These are phyloP conservation scores for Itoplectis maculator DNA, from an alignment of 2,888 invertebrate species.

Conservation along the genomic window DNA sequence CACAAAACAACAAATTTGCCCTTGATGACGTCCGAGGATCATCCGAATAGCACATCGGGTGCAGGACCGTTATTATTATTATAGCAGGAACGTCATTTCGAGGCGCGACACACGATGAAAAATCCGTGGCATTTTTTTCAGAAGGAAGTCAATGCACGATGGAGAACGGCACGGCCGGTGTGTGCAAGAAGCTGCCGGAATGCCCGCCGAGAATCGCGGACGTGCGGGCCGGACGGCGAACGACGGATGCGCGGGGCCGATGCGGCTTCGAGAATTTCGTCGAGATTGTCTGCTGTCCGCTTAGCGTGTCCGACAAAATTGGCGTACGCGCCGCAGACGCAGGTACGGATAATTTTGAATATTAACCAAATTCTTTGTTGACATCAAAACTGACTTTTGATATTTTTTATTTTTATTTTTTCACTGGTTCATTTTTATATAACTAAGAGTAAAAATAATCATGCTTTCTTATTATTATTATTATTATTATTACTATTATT, in stretches of 20 bases:
- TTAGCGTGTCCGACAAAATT: slow-evolving; percentile 68
- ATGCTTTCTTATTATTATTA: not conserved
- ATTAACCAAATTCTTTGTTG: slow-evolving; percentile 1
- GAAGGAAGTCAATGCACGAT: slow-evolving; percentile 70
- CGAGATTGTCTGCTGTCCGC: slow-evolving; percentile 86
- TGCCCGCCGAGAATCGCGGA: slow-evolving; percentile 75
- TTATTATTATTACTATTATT: not conserved
- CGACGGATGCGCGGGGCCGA: slow-evolving; percentile 73
- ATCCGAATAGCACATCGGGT: too few species aligned
- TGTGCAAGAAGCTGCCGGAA: slow-evolving; percentile 75
- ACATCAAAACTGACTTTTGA: not conserved
- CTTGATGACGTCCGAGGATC: too few species aligned
- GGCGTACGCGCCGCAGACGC: slow-evolving; percentile 75
- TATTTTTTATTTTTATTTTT: not conserved
- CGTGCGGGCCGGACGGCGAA: slow-evolving; percentile 69
- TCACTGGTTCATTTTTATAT: not conserved
- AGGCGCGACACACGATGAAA: not conserved
- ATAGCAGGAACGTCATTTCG: too few species aligned
- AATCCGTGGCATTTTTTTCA: slow-evolving; percentile 38
- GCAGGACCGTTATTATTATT: too few species aligned
- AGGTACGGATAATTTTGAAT: slow-evolving; percentile 69
- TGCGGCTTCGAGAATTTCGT: slow-evolving; percentile 84
- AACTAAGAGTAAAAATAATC: not conserved
- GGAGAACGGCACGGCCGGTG: slow-evolving; percentile 71
- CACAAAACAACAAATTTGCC: too few species aligned